phyloP scores from a whole-genome alignment of 2,113 vertebrate species.

The Indicator maculatus region DNA sequence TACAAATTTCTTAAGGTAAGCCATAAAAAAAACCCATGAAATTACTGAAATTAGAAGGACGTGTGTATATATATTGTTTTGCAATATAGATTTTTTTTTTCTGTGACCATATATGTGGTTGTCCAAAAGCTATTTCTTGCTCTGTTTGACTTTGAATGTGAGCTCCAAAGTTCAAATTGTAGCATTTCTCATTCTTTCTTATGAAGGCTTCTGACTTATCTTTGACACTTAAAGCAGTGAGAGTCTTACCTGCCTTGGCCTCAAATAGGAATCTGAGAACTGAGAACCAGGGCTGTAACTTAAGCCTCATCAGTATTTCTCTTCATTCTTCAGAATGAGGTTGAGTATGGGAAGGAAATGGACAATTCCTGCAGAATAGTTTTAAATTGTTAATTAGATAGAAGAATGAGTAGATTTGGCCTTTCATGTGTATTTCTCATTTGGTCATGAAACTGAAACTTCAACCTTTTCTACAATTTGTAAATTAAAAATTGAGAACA shows the following conservation, averaged over 20 bases:
- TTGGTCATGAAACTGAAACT: not conserved
- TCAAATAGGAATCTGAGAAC: not conserved
- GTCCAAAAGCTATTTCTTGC: not conserved
- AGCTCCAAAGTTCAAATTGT: not conserved
- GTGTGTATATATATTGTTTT: too few relatives aligned
- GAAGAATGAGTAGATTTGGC: fast-evolving
- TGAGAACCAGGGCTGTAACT: not conserved
- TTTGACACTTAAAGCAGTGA: not conserved
- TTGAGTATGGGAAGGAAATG: not conserved
- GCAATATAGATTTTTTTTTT: not conserved
- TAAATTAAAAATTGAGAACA: not conserved
- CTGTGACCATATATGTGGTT: not conserved
- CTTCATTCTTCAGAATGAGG: not conserved
- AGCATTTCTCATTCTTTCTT: not conserved
- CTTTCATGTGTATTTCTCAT: not conserved
- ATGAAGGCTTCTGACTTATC: not conserved
- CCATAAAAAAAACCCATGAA: not conserved
- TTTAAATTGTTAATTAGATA: not conserved
- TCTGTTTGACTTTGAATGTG: not conserved
- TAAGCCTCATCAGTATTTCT: not conserved
- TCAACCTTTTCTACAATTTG: not conserved
- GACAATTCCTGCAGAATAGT: not conserved
- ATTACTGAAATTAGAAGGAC: not conserved
- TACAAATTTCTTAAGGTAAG: constrained; percentile 90
- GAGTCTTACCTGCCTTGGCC: not conserved